Evolutionary conservation across 2,888 invertebrate genomes (phyloP).

Genomic region (Omphaloscelis lunosa): DNA sequence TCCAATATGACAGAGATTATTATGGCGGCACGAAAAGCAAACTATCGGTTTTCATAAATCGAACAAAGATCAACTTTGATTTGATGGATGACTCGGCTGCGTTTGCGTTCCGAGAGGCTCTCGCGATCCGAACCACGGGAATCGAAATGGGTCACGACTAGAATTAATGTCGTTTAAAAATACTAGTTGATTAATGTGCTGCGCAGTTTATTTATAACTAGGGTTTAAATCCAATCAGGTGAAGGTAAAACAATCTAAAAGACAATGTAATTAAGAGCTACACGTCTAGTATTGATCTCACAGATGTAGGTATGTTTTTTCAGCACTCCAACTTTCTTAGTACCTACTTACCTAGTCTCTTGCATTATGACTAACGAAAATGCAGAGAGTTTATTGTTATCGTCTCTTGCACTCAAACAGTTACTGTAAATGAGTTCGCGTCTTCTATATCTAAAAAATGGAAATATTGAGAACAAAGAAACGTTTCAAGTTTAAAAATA

Average conservation of each 20-base stretch:
- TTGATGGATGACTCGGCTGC: conserved; percentile 81
- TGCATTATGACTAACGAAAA: not conserved
- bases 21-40: conserved; percentile 77
- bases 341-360: not conserved
- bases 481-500: conserved; percentile 72
- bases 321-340: not conserved
- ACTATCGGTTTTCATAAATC: conserved; percentile 85
- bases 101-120: conserved; percentile 61
- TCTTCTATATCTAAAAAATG: conserved; percentile 67
- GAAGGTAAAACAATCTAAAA: conserved; percentile 18
- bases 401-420: conserved; percentile 24
- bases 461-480: conserved; percentile 76
- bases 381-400: conserved; percentile 3
- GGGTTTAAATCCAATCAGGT: conserved; percentile 27
- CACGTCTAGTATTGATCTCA: conserved; percentile 4
- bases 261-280: conserved; percentile 21
- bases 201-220: conserved; percentile 31
- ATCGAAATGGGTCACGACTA: conserved; percentile 53
- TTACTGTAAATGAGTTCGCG: conserved; percentile 42
- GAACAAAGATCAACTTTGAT: conserved; percentile 82
- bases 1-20: conserved; percentile 80
- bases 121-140: conserved; percentile 41
- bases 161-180: conserved; percentile 60
- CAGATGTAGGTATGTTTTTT: not conserved
- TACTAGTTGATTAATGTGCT: conserved; percentile 60